phyloP scores from a whole-genome alignment of 2,888 invertebrate species.

The Microplitis manilae region DNA sequence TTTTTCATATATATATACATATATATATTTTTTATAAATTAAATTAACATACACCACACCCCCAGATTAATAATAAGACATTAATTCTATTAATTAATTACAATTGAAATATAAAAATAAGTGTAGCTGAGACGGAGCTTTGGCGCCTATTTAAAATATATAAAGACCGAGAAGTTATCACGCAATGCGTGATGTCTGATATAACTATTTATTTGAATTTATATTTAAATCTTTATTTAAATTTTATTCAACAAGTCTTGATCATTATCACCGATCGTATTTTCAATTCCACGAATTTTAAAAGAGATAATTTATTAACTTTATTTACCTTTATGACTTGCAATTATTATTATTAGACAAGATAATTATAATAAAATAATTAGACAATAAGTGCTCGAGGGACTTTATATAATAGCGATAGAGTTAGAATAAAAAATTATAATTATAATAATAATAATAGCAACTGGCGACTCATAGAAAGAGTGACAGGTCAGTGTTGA shows the following conservation, averaged over 20 bases:
- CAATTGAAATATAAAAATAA: not conserved
- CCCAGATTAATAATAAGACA: not conserved
- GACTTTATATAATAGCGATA: not conserved
- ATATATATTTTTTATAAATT: too few species aligned
- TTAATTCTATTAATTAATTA: not conserved
- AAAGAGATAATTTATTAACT: not conserved
- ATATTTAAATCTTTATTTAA: not conserved
- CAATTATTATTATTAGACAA: not conserved
- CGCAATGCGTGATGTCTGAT: conserved; percentile 27
- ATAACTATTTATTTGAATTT: conserved; percentile 12
- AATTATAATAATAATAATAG: not conserved
- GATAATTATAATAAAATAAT: not conserved
- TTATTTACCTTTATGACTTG: not conserved
- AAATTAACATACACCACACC: too few species aligned
- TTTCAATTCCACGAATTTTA: conserved; percentile 7
- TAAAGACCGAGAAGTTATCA: conserved; percentile 11
- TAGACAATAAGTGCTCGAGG: not conserved
- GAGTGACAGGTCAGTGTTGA: not conserved
- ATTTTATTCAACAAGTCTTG: conserved; percentile 5
- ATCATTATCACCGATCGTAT: conserved; percentile 23
- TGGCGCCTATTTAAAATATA: not conserved
- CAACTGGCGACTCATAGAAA: not conserved
- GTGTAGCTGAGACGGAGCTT: not conserved
- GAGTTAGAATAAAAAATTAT: not conserved
- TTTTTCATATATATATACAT: not conserved